Evolutionary conservation across 2,888 invertebrate genomes (phyloP), one percentile per base, ranked within the genome.

Genomic region (Cephus rjabovi): DNA sequence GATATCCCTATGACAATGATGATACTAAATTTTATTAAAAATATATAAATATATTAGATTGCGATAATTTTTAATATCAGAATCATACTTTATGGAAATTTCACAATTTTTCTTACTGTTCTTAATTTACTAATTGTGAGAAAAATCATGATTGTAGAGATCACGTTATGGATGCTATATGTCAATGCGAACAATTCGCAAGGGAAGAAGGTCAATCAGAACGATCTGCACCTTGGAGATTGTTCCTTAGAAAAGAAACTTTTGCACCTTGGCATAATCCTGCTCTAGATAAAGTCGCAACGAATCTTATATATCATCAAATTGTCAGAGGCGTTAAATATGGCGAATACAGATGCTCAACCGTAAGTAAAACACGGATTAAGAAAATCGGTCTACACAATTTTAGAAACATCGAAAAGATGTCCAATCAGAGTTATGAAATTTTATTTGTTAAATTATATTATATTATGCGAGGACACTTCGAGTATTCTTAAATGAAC

Each of bases 131-230:
- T 70, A 70, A 33, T 70, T 70, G 12, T 40, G 4, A 4, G 15
- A 15, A n/a, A 75, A 75, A 40, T 71, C 12, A 12, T 34, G 1
- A 73, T 75, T 75, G 97, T 81, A 95, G 94, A 31, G 98, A 98
- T 91, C 98, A 98, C 89, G 96, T 99, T 0, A 96, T 98, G 96
- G 98, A 99, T 92, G 98, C 98, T 0, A 96, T 99, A 87, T 97
- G 97, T 0, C 98, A 98, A 90, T 98, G 98, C 91, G 98, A 99
- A 90, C 98, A 98, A 90, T 98, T 97, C 90, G 96, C 97, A 35
- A 97, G 96, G 92, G 98, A 98, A 91, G 96, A 97, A 90, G 97
- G 97, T 0, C 95, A 95, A 3, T 94, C 95, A 78, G 98, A 98
- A 90, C 94, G 96, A 84, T 96, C 94, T 87, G 97, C 97, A 6